Evolutionary conservation across 2,113 vertebrate genomes (phyloP).

Genomic region (Probosciger aterrimus): DNA sequence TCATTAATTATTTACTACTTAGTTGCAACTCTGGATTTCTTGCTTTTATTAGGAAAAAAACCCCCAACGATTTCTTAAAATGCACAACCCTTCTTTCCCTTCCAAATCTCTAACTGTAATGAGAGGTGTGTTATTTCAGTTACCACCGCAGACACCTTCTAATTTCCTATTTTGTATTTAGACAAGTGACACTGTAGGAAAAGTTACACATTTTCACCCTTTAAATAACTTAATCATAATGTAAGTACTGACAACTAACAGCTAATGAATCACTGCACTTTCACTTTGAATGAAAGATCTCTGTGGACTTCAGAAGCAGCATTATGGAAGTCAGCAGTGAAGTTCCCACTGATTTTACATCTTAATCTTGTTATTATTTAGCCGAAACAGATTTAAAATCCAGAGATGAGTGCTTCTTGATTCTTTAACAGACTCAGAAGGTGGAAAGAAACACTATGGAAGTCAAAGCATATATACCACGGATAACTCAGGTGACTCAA

Average conservation of each 20-base stretch:
- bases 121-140: not conserved
- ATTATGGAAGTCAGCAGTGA: not conserved
- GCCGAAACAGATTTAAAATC: not conserved
- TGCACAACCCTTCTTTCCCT: not conserved
- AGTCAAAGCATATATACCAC: constrained; percentile 50
- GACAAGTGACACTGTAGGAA: not conserved
- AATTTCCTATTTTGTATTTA: not conserved
- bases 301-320: not conserved
- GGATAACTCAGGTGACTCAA: constrained; percentile 75
- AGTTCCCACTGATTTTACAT: not conserved
- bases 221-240: not conserved
- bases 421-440: not conserved
- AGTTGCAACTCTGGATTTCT: not conserved
- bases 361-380: not conserved
- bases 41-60: not conserved
- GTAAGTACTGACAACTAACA: not conserved
- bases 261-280: not conserved
- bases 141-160: not conserved
- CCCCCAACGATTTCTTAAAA: not conserved
- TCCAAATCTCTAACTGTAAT: not conserved
- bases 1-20: not conserved
- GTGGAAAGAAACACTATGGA: not conserved
- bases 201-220: not conserved
- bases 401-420: not conserved
- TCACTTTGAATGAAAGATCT: not conserved